Evolutionary conservation across 92 coral and sea anemone genomes (phyloP), one percentile per base, ranked within the genome.

Genomic region (Plumapathes pennacea): DNA sequence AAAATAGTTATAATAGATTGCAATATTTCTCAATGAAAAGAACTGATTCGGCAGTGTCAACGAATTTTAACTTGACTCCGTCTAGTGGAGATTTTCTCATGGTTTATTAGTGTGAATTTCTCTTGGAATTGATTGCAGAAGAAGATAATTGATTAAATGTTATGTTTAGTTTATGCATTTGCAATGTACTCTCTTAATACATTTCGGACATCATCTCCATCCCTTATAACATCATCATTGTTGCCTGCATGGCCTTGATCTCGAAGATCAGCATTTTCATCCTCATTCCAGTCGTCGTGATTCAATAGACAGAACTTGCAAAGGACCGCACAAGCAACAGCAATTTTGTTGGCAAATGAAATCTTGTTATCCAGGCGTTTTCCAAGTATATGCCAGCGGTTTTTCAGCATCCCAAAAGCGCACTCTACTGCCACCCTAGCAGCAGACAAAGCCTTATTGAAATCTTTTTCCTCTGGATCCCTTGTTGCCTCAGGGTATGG

Each of bases 401-500:
- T 55, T 31, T 55, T 55, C 3, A 55, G 25, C 20, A 55, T 55
- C 24, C 62, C 45, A 55, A 31, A 55, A 18, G 62, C 62, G 25
- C 30, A 55, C 42, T 55, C 46, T 34, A 55, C 43, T 15, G 38
- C 41, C 19, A 55, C 62, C 24, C 62, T 33, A 20, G 62, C 62
- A 31, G 45, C 0, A 25, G 33, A 27, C 56, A 50, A 25, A 50
- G 29, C 40, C 54, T 60, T 34, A 67, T 52, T 43, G 21, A 65
- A 52, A 20, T 25, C 46, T 28, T 49, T 60, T 58, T 69, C 67
- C 46, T 67, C 64, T 14, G 51, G 74, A 30, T 75, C 65, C 17
- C 42, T 45, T 38, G 67, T 54, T 64, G 38, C 67, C 17, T 74
- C 67, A 2, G 82, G 74, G 37, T 14, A 75, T 29, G 68, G 68